Percentiles rank a stretch among this genome's conserved stretches.
Evolutionary conservation across 92 coral and sea anemone species (phyloP).

Genomic region (Actinernus sp.): DNA sequence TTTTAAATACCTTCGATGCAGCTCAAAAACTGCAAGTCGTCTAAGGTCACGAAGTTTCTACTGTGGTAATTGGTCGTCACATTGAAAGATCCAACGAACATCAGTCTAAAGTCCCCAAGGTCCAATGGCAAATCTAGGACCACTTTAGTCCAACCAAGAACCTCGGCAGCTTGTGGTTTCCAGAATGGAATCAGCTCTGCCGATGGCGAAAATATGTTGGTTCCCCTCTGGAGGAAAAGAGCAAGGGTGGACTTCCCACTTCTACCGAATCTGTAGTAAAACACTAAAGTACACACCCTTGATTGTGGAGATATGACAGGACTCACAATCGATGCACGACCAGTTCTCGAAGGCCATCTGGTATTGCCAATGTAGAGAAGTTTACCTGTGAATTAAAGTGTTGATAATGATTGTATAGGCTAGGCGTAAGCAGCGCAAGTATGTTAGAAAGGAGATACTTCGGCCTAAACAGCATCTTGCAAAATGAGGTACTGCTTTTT

Average conservation of each 20-base stretch:
- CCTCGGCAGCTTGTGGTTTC: conserved; percentile 16
- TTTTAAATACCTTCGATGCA: conserved; percentile 20
- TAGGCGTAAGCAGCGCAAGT: too few relatives aligned
- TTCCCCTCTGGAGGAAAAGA: conserved; percentile 9
- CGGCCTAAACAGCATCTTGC: too few relatives aligned
- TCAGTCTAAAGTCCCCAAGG: conserved; percentile 18
- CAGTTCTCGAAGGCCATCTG: conserved; percentile 18
- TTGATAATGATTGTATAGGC: too few relatives aligned
- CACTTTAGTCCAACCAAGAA: conserved; percentile 51
- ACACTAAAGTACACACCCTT: conserved; percentile 7
- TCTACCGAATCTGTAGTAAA: conserved; percentile 23
- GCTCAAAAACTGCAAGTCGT: conserved; percentile 32
- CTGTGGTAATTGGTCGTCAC: background rate
- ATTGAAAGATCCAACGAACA: conserved; percentile 48
- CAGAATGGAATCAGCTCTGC: conserved; percentile 7
- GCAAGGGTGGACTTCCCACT: conserved; percentile 16
- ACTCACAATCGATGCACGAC: conserved; percentile 34
- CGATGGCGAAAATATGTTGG: background rate
- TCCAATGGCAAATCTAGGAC: conserved; percentile 20
- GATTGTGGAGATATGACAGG: conserved; percentile 1
- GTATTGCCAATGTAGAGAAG: conserved; percentile 30
- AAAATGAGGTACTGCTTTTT: too few relatives aligned
- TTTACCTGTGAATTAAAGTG: conserved; percentile 18
- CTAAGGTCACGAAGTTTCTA: conserved; percentile 44
- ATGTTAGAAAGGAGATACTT: too few relatives aligned